phyloP scores from a whole-genome alignment of 2,113 vertebrate species.

The Zootoca vivipara region DNA sequence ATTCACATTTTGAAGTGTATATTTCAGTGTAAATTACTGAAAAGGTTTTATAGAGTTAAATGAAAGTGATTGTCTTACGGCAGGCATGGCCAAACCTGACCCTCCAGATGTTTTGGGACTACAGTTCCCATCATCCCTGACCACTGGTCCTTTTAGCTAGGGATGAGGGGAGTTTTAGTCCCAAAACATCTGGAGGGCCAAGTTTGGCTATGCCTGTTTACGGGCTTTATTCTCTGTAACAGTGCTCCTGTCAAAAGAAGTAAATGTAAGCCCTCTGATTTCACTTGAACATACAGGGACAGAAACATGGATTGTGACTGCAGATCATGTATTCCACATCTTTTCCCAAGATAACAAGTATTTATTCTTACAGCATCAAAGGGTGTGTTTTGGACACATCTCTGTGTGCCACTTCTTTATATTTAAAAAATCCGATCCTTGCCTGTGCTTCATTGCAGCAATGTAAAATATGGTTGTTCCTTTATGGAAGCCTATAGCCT shows the following conservation, averaged over 20 bases:
- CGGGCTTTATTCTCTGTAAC: not conserved
- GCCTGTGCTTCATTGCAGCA: not conserved
- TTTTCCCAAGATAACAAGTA: not conserved
- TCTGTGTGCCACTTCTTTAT: not conserved
- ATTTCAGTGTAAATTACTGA: not conserved
- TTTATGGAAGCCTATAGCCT: not conserved
- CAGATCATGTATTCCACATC: not conserved
- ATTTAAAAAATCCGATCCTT: not conserved
- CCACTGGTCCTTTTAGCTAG: too few relatives aligned
- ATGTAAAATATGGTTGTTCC: not conserved
- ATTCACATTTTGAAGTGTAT: not conserved
- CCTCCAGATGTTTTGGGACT: too few relatives aligned
- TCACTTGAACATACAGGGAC: not conserved
- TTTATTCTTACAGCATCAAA: not conserved
- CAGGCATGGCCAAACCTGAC: too few relatives aligned
- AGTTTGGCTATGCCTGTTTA: too few relatives aligned
- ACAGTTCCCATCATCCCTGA: too few relatives aligned
- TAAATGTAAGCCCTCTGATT: not conserved
- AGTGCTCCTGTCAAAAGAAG: not conserved
- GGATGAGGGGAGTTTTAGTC: too few relatives aligned
- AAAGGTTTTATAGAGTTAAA: not conserved
- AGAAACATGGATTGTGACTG: not conserved
- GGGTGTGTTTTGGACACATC: not conserved
- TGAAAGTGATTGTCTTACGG: not conserved
- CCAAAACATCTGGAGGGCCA: too few relatives aligned